Percentiles rank a stretch among this genome's conserved stretches.
phyloP scores from a whole-genome alignment of 2,113 vertebrate species.

The Octodon degus region DNA sequence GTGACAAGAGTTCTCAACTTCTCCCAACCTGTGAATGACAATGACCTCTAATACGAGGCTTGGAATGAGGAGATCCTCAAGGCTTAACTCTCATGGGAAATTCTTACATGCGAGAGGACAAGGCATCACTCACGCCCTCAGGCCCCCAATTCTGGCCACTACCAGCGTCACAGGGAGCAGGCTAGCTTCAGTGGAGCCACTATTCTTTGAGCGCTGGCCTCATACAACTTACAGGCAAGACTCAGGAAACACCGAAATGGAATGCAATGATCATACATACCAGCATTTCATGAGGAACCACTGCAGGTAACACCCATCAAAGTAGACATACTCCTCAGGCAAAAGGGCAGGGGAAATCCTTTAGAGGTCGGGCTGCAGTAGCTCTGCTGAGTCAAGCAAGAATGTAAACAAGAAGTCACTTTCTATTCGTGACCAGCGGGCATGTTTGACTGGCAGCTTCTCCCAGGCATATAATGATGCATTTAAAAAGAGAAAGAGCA shows the following conservation, averaged over 20 bases:
- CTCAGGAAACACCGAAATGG: neutral
- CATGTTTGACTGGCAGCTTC: neutral
- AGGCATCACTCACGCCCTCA: neutral
- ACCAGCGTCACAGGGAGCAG: accelerated
- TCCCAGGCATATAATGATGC: accelerated
- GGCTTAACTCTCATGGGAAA: neutral
- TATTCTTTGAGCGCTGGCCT: accelerated
- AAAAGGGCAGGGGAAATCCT: neutral
- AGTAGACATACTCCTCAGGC: neutral
- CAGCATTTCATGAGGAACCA: accelerated
- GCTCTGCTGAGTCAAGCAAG: neutral
- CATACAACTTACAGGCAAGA: accelerated
- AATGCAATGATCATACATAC: accelerated
- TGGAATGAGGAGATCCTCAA: neutral
- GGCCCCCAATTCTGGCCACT: accelerated
- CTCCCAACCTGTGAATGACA: neutral
- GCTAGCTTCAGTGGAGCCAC: accelerated
- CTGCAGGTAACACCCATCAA: neutral
- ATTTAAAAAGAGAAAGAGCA: neutral
- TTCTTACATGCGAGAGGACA: neutral
- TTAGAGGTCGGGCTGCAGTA: accelerated
- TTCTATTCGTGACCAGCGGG: neutral
- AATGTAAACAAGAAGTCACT: too few relatives aligned
- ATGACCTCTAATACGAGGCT: neutral
- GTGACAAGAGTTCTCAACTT: constrained; percentile 19